Evolutionary conservation across 1,140 invertebrate species (phyloP), one percentile per base, ranked within the genome.

Genomic region (Dysdera silvatica): DNA sequence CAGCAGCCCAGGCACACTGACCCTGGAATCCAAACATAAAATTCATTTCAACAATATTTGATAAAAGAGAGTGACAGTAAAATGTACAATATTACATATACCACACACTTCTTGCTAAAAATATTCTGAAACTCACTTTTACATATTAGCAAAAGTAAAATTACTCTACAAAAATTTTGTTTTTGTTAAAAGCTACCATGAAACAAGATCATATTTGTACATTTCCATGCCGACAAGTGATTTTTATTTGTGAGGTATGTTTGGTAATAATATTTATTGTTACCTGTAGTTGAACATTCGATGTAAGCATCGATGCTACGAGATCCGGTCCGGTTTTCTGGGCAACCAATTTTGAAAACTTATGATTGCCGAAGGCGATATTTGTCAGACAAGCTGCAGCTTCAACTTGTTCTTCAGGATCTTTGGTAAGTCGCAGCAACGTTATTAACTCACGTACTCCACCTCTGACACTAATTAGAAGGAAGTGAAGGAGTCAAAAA

Each of bases 1-100:
- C 53, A 49, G n/a, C n/a, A 49, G 61, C 52, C 61, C 61, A 63
- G 6, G 61, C 43, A 49, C 61, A n/a, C 24, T 56, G 61, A 31
- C n/a, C 45, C 61, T 63, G 20, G 23, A 53, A 18, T 33, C 23
- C 4, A 33, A 53, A 29, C 4, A 24, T 51, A 12, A 51, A 51
- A 7, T 49, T n/a, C 18, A n/a, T 8, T 10, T 47, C 10, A 10
- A 16, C 12, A 47, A 47, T 20, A 47, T 20, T 12, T 18, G 24
- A 47, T 47, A 6, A 47, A 47, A 47, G 24, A 3, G 2, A 20
- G 12, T 47, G 18, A 2, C 8, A 20, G 18, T 47, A 3, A 47
- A 16, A 20, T 1, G 12, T 10, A 47, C 10, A 12, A 1, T 16
- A 3, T 16, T 47, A 47, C 10, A 12, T 1, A 23, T 16, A 10